Evolutionary conservation across 2,113 vertebrate genomes (phyloP).

Genomic region (Baryphthengus martii): DNA sequence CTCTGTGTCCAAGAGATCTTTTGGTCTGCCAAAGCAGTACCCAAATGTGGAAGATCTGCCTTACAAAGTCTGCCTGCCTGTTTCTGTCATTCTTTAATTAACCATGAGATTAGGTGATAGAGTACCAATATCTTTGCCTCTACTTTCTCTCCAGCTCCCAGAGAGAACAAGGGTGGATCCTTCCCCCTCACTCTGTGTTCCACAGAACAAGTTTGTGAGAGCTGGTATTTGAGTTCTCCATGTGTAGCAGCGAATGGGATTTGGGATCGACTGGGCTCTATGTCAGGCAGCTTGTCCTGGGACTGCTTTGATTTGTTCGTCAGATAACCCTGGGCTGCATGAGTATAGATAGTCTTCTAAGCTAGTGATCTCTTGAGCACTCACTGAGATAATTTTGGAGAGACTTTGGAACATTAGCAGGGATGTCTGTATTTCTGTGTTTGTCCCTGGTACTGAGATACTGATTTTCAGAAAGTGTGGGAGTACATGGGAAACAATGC

Average conservation of each 20-base stretch:
- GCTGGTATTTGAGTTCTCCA: fast-evolving
- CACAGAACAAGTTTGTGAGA: not conserved
- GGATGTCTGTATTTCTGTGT: not conserved
- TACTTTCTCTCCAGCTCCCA: not conserved
- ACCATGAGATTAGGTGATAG: not conserved
- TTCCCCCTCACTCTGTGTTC: not conserved
- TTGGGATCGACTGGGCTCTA: fast-evolving
- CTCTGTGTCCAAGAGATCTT: not conserved
- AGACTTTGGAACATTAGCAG: not conserved
- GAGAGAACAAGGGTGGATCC: not conserved
- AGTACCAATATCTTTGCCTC: not conserved
- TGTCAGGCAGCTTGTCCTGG: not conserved
- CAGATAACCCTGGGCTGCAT: not conserved
- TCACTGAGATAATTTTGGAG: not conserved
- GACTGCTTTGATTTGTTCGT: not conserved
- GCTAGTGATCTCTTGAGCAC: not conserved
- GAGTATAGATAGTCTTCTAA: not conserved
- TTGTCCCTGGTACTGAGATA: not conserved
- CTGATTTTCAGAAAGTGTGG: not conserved
- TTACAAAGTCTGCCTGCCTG: not conserved
- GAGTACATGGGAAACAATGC: not conserved
- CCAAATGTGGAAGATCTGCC: not conserved
- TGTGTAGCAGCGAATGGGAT: not conserved
- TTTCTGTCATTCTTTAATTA: not conserved
- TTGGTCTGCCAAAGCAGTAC: not conserved